Conservation (phyloP, 2,113 vertebrate species). For the Aramus guarauna region DNA sequence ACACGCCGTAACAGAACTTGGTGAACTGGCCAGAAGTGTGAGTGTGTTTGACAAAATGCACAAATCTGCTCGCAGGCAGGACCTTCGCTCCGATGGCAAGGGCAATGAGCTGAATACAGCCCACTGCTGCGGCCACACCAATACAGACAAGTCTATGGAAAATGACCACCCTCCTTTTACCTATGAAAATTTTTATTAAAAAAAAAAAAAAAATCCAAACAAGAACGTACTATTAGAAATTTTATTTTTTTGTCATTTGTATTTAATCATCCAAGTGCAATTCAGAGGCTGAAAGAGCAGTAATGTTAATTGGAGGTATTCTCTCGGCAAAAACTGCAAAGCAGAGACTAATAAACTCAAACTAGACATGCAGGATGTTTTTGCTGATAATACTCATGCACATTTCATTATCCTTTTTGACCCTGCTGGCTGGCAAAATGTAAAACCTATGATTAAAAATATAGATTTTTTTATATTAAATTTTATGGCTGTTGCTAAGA, state of each 20-base stretch:
- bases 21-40: background rate
- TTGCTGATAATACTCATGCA: background rate
- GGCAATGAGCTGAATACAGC: background rate
- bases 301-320: conserved; percentile 4
- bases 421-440: background rate
- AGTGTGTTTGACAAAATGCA: background rate
- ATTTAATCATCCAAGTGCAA: background rate
- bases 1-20: background rate
- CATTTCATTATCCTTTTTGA: background rate
- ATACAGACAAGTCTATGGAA: background rate
- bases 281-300: background rate
- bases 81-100: background rate
- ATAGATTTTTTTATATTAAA: background rate
- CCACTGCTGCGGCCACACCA: background rate
- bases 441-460: background rate
- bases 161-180: background rate
- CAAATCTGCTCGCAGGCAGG: background rate
- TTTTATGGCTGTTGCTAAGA: background rate
- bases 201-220: background rate
- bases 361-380: background rate
- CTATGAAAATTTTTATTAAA: background rate
- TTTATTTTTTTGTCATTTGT: background rate
- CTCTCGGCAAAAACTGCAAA: background rate
- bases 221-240: background rate
- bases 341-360: background rate